Evolutionary conservation across 1,140 invertebrate genomes (phyloP), one percentile per base, ranked within the genome.

Genomic region (Caenorhabditis latens): DNA sequence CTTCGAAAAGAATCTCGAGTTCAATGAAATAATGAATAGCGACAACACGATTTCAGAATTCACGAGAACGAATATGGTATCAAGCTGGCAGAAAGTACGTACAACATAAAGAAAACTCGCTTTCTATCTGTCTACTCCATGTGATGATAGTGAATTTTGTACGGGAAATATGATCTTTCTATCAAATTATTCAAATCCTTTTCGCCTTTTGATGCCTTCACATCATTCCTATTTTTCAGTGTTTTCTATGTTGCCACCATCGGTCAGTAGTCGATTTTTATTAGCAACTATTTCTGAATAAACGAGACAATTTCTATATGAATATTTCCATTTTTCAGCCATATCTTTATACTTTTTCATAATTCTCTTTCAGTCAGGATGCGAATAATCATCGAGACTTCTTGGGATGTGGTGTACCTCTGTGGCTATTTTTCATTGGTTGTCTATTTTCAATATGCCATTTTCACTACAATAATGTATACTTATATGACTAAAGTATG

Each of bases 301-400:
- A 53, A 53, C 16, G 9, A 53, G 16, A 53, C 50, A 1, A 53
- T 13, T 53, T 53, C 9, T 53, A 53, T 53, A 9, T 1, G 4
- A 53, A 53, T 16, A 9, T 4, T 13, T 53, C 16, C 50, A 13
- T 53, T 53, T 53, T 53, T 53, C 9, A 53, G 50, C 50, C 9
- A 16, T 53, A 13, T 53, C 50, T 53, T 53, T 9, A 53, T 16
- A 53, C 16, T 16, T 53, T 16, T 53, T 53, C 16, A 13, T 53
- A 63, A 13, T 32, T 13, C 8, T 40, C 19, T 46, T 40, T 11
- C 65, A 46, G 42, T n/a, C 65, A 71, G 19, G 42, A 71, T 71
- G 65, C 65, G 65, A 71, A 71, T 71, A 46, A 71, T 71, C 40
- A 71, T 71, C 42, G 65, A 71, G n/a, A 71, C 65, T 19, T 71